Evolutionary conservation across 2,113 vertebrate species (phyloP).

Genomic region (Sminthopsis crassicaudata): DNA sequence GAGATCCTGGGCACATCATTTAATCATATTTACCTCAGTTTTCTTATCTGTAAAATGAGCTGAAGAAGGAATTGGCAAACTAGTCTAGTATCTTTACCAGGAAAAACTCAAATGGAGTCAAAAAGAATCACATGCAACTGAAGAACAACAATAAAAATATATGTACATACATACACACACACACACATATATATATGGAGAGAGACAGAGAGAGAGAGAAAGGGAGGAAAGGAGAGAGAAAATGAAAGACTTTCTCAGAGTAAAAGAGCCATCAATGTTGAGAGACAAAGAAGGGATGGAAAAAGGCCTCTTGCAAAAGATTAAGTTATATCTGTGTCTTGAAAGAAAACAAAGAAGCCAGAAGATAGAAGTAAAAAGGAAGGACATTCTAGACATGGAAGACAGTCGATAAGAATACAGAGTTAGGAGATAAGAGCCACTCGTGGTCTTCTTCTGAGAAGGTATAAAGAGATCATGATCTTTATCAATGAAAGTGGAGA

Average conservation of each 20-base stretch:
- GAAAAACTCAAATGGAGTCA: neutral
- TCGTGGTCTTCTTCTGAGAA: neutral
- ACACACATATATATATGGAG: too few species aligned
- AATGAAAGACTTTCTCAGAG: too few species aligned
- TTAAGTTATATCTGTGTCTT: neutral
- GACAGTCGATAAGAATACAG: neutral
- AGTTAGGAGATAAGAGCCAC: neutral
- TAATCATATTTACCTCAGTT: neutral
- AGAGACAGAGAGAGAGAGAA: too few species aligned
- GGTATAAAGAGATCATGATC: neutral
- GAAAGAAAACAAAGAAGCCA: neutral
- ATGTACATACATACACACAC: neutral
- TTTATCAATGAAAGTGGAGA: neutral
- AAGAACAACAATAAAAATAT: neutral
- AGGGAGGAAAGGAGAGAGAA: too few species aligned
- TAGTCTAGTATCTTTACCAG: neutral
- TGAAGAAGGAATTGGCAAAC: neutral
- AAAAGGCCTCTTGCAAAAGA: neutral
- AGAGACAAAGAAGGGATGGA: neutral
- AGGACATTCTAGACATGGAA: neutral
- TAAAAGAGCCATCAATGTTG: too few species aligned
- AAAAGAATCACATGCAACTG: neutral
- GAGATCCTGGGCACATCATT: neutral
- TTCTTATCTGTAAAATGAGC: neutral
- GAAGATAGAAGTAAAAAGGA: neutral